Conservation (phyloP, 2,797 vertebrate species). For the Alectoris magna region DNA sequence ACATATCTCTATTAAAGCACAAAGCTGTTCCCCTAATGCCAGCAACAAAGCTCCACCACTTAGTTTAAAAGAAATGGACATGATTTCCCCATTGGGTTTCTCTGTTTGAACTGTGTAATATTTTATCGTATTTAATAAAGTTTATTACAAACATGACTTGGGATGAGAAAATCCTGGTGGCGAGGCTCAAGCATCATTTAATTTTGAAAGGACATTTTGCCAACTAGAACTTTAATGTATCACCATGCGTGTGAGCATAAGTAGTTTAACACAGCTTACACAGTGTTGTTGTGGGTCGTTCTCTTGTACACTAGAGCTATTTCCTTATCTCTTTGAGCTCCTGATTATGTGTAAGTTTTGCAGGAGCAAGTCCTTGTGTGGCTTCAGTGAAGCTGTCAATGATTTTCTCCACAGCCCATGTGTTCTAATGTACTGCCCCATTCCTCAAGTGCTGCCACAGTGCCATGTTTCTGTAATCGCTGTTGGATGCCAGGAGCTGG, state of each 20-base stretch:
- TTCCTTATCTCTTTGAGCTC: neutral
- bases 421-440: neutral
- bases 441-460: neutral
- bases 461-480: neutral
- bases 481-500: neutral
- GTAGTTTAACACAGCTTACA: neutral
- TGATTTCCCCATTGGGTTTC: conserved; percentile 50
- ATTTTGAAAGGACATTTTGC: conserved; percentile 27
- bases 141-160: conserved; percentile 24
- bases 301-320: neutral
- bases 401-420: neutral
- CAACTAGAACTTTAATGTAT: conserved; percentile 16
- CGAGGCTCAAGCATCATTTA: conserved; percentile 22
- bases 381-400: neutral
- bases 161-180: neutral
- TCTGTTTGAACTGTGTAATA: conserved; percentile 28
- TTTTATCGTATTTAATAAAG: conserved; percentile 41
- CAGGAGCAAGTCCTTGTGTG: neutral
- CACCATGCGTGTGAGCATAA: neutral
- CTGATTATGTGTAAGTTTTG: fast-evolving
- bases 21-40: conserved; percentile 6
- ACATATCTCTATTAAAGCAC: neutral
- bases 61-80: conserved; percentile 44
- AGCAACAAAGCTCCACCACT: conserved; percentile 25
- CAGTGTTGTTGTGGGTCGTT: neutral